Conservation (phyloP, 1,140 invertebrate species). For the Planococcus citri region DNA sequence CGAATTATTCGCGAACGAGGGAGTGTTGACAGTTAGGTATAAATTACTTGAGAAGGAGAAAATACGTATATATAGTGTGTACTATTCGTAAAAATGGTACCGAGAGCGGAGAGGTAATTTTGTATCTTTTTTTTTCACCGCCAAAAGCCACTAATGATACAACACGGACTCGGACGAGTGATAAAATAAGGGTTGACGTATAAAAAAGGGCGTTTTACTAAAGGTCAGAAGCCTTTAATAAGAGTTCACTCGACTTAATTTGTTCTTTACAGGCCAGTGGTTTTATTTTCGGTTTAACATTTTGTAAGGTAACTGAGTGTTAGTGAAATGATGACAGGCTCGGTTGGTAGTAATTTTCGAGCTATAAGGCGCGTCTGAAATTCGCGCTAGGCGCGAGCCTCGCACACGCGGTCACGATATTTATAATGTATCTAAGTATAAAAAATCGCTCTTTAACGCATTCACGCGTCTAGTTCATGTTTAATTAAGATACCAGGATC, state of each 20-base stretch:
- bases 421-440: no score
- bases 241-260: constrained; percentile 6
- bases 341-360: background rate
- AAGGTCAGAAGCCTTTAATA: constrained; percentile 6
- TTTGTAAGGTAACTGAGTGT: constrained; percentile 2
- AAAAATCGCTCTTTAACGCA: background rate
- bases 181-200: constrained; percentile 3
- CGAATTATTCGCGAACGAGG: background rate
- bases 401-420: background rate
- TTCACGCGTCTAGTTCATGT: background rate
- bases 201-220: background rate
- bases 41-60: background rate
- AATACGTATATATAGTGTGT: background rate
- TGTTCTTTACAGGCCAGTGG: constrained; percentile 5
- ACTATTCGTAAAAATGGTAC: background rate
- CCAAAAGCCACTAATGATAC: constrained; percentile 6
- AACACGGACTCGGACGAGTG: background rate
- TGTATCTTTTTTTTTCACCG: background rate
- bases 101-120: background rate
- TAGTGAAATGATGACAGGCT: background rate
- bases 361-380: background rate
- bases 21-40: background rate
- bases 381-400: background rate
- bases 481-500: background rate
- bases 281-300: constrained; percentile 8